Percentiles rank a stretch among this genome's conserved stretches.
phyloP scores from a whole-genome alignment of 2,113 vertebrate genomes.

The Brienomyrus longianalis region DNA sequence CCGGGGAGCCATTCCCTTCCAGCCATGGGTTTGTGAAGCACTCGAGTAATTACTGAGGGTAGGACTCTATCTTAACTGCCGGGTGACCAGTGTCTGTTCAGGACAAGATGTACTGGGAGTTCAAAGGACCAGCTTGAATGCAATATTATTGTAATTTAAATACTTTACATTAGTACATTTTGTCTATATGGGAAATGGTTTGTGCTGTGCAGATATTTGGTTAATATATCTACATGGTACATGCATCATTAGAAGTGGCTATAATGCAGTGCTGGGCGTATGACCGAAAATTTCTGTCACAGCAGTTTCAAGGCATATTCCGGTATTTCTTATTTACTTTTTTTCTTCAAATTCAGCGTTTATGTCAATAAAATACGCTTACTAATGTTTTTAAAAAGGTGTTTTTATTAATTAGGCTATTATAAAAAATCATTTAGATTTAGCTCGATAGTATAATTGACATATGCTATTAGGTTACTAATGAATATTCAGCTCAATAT shows the following conservation, averaged over 20 bases:
- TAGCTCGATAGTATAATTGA: no score
- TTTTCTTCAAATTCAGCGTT: no score
- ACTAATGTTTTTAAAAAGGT: no score
- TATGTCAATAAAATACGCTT: no score
- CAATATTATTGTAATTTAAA: neutral
- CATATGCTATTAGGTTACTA: no score
- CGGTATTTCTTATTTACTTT: no score
- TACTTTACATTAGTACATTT: neutral
- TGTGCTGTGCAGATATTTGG: neutral
- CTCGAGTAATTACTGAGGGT: neutral
- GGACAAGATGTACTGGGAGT: neutral
- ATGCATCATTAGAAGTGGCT: neutral
- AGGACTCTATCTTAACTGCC: neutral
- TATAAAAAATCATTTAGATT: no score
- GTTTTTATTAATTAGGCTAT: no score
- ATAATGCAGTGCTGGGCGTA: neutral
- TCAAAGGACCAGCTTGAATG: neutral
- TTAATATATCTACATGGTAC: neutral
- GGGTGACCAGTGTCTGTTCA: neutral
- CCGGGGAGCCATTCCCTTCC: neutral
- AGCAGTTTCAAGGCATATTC: neutral
- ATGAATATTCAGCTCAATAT: no score
- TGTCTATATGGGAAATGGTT: neutral
- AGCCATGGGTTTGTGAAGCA: neutral
- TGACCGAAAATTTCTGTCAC: neutral